These are phyloP conservation scores for Pteria penguin DNA, from an alignment of 2,888 invertebrate genomes.

Conservation along the genomic window DNA sequence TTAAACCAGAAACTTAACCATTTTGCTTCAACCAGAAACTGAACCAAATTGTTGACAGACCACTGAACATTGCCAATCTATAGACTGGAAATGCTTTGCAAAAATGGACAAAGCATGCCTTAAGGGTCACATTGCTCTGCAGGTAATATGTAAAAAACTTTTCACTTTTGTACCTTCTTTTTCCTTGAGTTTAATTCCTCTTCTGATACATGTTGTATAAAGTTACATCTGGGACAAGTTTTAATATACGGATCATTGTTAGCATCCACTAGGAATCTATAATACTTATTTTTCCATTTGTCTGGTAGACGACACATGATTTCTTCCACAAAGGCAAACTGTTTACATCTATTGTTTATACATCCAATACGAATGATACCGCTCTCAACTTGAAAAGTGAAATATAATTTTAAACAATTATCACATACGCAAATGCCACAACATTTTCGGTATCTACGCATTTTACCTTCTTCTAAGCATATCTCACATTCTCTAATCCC, in stretches of 20 bases:
- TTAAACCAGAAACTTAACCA: too few species aligned
- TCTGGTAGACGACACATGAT: conserved; percentile 72
- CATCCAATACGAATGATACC: conserved; percentile 77
- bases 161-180: too few species aligned
- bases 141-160: too few species aligned
- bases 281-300: conserved; percentile 74
- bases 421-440: conserved; percentile 77
- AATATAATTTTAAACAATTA: conserved; percentile 74
- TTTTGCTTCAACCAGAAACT: too few species aligned
- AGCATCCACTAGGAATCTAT: conserved; percentile 75
- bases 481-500: conserved; percentile 69
- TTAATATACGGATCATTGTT: conserved; percentile 78
- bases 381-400: conserved; percentile 69
- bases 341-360: conserved; percentile 69
- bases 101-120: too few species aligned
- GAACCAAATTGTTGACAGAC: too few species aligned
- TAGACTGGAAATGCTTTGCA: too few species aligned
- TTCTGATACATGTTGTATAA: conserved; percentile 43
- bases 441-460: conserved; percentile 72
- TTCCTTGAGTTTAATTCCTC: background rate
- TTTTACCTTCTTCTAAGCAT: conserved; percentile 65
- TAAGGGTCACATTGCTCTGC: too few species aligned
- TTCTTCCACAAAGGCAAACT: conserved; percentile 77
- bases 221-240: conserved; percentile 80
- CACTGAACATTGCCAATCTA: too few species aligned